Conservation (phyloP, 2,888 invertebrate genomes). For the Aporophyla nigra region DNA sequence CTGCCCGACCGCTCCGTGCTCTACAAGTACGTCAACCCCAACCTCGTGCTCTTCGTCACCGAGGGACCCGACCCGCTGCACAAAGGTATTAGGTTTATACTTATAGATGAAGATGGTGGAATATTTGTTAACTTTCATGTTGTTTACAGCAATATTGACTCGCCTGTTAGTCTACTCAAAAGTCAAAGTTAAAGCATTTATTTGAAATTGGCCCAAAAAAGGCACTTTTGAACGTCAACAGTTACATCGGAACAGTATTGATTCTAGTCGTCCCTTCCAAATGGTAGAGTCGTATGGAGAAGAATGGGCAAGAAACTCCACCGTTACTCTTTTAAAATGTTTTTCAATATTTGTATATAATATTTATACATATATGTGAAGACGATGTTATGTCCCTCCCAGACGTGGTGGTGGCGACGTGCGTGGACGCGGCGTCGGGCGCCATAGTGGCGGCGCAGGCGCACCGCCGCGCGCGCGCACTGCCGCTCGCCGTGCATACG, state of each 20-base stretch:
- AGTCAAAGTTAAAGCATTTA: no score
- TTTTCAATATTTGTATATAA: no score
- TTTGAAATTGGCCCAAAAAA: no score
- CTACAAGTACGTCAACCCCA: slow-evolving; percentile 99
- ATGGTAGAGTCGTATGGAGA: no score
- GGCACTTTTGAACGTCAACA: no score
- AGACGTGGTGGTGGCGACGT: slow-evolving; percentile 96
- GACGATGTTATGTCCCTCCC: no score
- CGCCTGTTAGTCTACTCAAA: no score
- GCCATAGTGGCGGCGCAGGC: slow-evolving; percentile 95
- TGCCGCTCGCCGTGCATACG: slow-evolving; percentile 96
- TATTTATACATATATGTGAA: no score
- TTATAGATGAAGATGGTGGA: background rate
- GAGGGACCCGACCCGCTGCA: slow-evolving; percentile 94
- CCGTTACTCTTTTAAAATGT: no score
- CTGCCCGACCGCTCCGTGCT: slow-evolving; percentile 98
- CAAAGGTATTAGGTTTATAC: slow-evolving; percentile 91
- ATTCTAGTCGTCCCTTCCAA: no score
- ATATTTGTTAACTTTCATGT: background rate
- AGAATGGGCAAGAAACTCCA: no score
- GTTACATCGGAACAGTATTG: no score
- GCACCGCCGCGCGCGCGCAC: slow-evolving; percentile 96
- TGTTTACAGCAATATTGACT: background rate
- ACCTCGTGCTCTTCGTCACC: slow-evolving; percentile 96
- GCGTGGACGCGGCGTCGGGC: slow-evolving; percentile 98